Conservation (phyloP, 2,797 vertebrate species). For the Sebastes alutus region DNA sequence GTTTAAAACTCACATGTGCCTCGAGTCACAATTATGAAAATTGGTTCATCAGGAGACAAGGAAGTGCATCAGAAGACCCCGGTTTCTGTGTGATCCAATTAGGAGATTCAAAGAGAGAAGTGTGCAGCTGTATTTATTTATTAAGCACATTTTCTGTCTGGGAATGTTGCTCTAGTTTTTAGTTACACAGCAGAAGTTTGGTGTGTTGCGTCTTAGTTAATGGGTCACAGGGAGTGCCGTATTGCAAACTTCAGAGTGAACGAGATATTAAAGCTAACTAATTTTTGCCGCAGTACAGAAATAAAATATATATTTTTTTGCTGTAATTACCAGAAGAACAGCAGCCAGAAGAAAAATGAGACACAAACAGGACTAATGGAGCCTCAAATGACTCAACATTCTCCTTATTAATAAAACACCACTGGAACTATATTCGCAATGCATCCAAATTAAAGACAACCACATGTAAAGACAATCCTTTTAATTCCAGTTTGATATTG, state of each 20-base stretch:
- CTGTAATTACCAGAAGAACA: conserved; percentile 58
- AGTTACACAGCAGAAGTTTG: conserved; percentile 18
- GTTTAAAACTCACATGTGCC: conserved; percentile 59
- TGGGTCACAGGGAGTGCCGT: conserved; percentile 34
- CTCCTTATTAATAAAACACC: conserved; percentile 47
- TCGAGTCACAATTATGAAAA: conserved; percentile 71
- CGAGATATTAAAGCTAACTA: conserved; percentile 7
- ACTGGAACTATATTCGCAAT: conserved; percentile 36
- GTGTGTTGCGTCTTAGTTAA: conserved; percentile 36
- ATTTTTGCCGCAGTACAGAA: conserved; percentile 46
- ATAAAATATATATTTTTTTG: conserved; percentile 27
- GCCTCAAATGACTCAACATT: conserved; percentile 48
- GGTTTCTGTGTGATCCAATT: conserved; percentile 72
- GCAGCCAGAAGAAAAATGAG: conserved; percentile 48
- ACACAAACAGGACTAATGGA: conserved; percentile 55
- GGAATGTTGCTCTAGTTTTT: conserved; percentile 32
- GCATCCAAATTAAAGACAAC: conserved; percentile 52
- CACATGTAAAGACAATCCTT: conserved; percentile 42
- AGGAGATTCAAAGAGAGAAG: conserved; percentile 56
- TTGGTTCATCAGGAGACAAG: conserved; percentile 51
- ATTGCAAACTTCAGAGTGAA: conserved; percentile 50
- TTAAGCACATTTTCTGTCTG: conserved; percentile 32
- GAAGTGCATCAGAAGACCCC: conserved; percentile 46
- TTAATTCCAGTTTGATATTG: conserved; percentile 46
- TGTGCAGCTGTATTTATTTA: conserved; percentile 51